Evolutionary conservation across 2,888 invertebrate species (phyloP), one percentile per base, ranked within the genome.

Genomic region (Lycaena phlaeas): DNA sequence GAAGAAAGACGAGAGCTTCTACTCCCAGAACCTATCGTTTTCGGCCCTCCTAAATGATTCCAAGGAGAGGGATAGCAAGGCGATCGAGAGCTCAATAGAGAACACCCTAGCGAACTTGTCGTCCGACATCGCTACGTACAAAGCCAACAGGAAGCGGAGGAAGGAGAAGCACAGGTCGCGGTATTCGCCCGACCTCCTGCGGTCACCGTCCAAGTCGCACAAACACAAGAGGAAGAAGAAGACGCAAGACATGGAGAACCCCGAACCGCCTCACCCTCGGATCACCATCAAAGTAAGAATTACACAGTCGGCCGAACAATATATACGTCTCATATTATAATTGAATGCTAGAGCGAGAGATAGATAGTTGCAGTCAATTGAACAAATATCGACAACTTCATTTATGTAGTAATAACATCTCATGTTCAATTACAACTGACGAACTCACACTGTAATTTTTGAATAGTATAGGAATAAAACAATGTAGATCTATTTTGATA

Each of bases 171-270:
- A 93, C 57, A 88, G 91, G 59, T 89, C 87, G 46, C 81, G 92
- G 46, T 92, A 92, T 56, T 90, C 91, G 0, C 91, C 91, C 0
- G 91, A 91, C 59, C 71, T 89, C 14, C 66, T 88, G 48, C 86
- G 88, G 15, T 86, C 88, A 2, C 88, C 90, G 1, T 88, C 87
- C 1, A 92, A 91, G 57, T 91, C 93, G 46, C 91, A 93, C 55
- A 93, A 93, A 61, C 87, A 92, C 27, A 93, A 93, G 60, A 87
- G 92, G 48, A 93, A 93, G 85, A 90, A 92, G 86, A 93, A 92
- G 73, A 89, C 88, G 45, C 86, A 91, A 44, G 91, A 92, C 56
- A 71, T 89, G 46, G 82, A 84, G 44, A 81, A 86, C 52, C 84
- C 84, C 1, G 75, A 85, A 2, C 58, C 62, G 38, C 88, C 88